Evolutionary conservation across 2,797 vertebrate species (phyloP).

Genomic region (Macrochelys suwanniensis): DNA sequence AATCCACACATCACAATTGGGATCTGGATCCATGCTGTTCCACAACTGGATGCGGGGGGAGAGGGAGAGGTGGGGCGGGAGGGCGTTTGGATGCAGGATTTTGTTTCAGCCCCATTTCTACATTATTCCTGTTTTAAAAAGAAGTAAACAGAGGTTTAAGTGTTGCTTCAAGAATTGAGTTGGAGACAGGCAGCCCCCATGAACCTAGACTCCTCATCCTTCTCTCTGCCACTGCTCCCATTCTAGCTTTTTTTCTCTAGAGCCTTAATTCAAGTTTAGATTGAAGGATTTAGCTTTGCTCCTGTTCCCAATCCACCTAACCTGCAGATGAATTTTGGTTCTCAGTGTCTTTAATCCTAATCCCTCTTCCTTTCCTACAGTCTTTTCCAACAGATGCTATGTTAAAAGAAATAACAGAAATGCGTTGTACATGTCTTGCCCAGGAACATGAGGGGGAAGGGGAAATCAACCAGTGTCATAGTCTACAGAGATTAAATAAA

Average conservation of each 20-base stretch:
- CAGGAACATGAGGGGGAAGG: neutral
- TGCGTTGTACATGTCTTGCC: neutral
- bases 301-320: neutral
- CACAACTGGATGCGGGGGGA: neutral
- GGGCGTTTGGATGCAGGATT: neutral
- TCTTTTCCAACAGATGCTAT: neutral
- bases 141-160: neutral
- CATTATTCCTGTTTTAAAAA: conserved; percentile 32
- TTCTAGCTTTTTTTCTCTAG: neutral
- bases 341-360: neutral
- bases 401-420: conserved; percentile 3
- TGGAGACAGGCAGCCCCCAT: neutral
- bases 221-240: neutral
- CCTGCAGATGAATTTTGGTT: neutral
- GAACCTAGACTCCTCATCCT: neutral
- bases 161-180: neutral
- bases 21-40: neutral
- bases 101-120: neutral
- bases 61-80: neutral
- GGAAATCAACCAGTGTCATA: conserved; percentile 26
- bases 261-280: neutral
- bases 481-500: conserved; percentile 1
- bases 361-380: neutral
- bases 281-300: neutral
- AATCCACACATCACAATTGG: neutral